Evolutionary conservation across 37 sponge, comb jelly and placozoan genomes (phyloP).

Genomic region (Oopsacas minuta): DNA sequence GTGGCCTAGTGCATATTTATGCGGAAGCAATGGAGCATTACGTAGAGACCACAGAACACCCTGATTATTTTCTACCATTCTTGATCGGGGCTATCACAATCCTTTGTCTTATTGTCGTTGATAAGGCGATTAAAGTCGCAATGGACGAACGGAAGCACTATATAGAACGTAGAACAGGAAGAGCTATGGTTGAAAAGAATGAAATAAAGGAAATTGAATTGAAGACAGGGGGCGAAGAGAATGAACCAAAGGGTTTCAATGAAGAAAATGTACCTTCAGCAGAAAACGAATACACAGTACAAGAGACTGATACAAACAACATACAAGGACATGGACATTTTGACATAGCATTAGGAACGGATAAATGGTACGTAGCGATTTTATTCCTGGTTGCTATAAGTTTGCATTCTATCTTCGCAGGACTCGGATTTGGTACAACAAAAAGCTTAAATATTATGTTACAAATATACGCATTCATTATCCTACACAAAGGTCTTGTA

Average conservation of each 20-base stretch:
- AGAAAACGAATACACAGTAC: not conserved
- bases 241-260: not conserved
- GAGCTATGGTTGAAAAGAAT: not conserved
- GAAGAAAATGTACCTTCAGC: not conserved
- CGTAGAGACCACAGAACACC: not conserved
- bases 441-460: not conserved
- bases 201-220: not conserved
- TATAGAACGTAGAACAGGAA: not conserved
- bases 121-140: not conserved
- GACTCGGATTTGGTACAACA: not conserved
- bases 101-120: not conserved
- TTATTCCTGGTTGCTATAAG: not conserved
- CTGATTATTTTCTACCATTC: not conserved
- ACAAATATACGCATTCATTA: not conserved
- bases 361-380: not conserved
- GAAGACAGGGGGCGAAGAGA: not conserved
- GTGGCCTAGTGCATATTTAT: not conserved
- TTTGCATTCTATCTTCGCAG: not conserved
- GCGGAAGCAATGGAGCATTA: slow-evolving; percentile 4
- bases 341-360: not conserved
- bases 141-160: not conserved
- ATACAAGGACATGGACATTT: not conserved
- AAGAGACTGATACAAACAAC: not conserved
- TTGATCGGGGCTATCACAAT: not conserved
- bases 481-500: not conserved